Evolutionary conservation across 2,888 invertebrate genomes (phyloP).

Genomic region (Melanotus villosus): DNA sequence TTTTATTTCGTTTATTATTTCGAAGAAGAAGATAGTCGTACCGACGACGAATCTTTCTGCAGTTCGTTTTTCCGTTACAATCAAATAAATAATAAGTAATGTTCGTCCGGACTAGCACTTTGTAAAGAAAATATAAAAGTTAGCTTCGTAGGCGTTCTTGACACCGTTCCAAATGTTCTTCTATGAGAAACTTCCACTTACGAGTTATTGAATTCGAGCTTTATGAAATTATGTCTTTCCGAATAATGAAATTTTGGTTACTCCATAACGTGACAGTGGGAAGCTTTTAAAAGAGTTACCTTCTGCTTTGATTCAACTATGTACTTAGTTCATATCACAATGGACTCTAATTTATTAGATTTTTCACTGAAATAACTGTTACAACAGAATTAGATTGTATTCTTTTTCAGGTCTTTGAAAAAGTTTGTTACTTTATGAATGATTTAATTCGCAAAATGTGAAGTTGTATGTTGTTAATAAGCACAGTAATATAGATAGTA

Average conservation of each 20-base stretch:
- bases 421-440: no score
- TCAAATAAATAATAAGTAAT: slow-evolving; percentile 47
- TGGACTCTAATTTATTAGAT: no score
- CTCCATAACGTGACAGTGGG: neutral
- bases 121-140: slow-evolving; percentile 48
- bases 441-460: no score
- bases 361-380: no score
- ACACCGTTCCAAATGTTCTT: slow-evolving; percentile 41
- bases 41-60: neutral
- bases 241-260: neutral
- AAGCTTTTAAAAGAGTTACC: neutral
- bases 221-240: slow-evolving; percentile 21
- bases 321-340: neutral
- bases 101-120: slow-evolving; percentile 43
- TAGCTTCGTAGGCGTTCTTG: slow-evolving; percentile 41
- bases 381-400: no score
- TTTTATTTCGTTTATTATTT: no score
- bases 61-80: slow-evolving; percentile 36
- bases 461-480: no score
- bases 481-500: no score
- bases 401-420: no score
- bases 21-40: no score
- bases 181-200: slow-evolving; percentile 19
- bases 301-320: slow-evolving; percentile 5
- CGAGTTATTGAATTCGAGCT: slow-evolving; percentile 14